Base-by-base conservation (phyloP, 2,888 invertebrate genomes). In the Noctua janthina region DNA sequence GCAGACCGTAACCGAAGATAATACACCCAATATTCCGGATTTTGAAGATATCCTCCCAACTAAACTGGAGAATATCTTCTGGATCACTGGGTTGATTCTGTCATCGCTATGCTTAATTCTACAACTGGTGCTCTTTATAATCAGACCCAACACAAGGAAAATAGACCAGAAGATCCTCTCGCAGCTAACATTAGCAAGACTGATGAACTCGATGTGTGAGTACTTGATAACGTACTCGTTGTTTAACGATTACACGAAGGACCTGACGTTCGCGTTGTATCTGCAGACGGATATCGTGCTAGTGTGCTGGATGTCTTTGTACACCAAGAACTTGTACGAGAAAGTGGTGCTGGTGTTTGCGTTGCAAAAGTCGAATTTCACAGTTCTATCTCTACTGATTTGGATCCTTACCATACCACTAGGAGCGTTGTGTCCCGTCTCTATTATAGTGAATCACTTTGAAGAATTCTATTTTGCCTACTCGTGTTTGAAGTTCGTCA, bases 281-380 rank as follows among this genome's bases (percentile, higher is more conserved):
- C 59, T 93, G 10, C 94, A 94, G 62, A 93, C 92, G 0, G 96
- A 96, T 59, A 88, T 92, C 0, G 93, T 92, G 0, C 76, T 96
- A 0, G 84, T 95, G 1, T 90, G 91, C 17, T 94, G 95, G 92
- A 96, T 95, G 95, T 94, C 94, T 67, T 82, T 95, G 3, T 96
- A 95, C 77, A 94, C 95, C 0, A 95, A 95, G 81, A 94, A 94
- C 71, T 85, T 96, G 11, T 95, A 95, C 85, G 92, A 95, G 39
- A 95, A 95, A 90, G 91, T 95, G 15, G 92, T 96, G 0, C 66
- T 93, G 5, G 96, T 95, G 67, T 95, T 95, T 49, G 84, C 87
- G 2, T 74, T 90, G 8, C 85, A 89, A 49, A 91, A 91, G 66
- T 83, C 81, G 23, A 93, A 90, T 54, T 88, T 95, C 10, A 11